phyloP scores from a whole-genome alignment of 2,797 vertebrate genomes.

The Huso huso region DNA sequence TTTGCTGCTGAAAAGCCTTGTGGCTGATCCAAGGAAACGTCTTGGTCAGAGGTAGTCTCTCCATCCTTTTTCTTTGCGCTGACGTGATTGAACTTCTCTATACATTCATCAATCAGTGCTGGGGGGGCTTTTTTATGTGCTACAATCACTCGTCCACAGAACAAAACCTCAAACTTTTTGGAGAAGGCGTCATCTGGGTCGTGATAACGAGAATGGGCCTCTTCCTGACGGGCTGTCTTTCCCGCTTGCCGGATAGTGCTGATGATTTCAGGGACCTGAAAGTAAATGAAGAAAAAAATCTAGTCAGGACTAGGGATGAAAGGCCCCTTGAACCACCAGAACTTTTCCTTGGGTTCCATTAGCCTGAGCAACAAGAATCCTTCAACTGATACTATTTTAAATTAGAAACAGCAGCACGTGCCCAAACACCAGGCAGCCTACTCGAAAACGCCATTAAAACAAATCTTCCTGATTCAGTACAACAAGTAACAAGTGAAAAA shows the following conservation, averaged over 20 bases:
- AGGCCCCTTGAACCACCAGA: no score
- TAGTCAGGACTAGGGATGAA: no score
- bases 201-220: slow-evolving; percentile 50
- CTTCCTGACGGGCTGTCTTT: slow-evolving; percentile 83
- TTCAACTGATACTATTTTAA: no score
- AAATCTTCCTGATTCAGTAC: no score
- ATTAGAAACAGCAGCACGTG: no score
- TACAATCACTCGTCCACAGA: slow-evolving; percentile 85
- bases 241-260: slow-evolving; percentile 86
- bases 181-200: slow-evolving; percentile 73
- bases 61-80: slow-evolving; percentile 37
- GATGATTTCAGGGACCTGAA: slow-evolving; percentile 94
- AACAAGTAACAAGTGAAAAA: no score
- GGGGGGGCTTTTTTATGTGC: slow-evolving; percentile 91
- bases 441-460: no score
- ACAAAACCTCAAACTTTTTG: slow-evolving; percentile 93
- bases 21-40: slow-evolving; percentile 7
- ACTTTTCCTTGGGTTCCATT: no score
- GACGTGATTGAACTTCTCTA: slow-evolving; percentile 82
- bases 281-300: no score
- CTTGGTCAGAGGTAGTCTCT: slow-evolving; percentile 9
- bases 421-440: no score
- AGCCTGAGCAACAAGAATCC: no score
- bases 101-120: slow-evolving; percentile 91
- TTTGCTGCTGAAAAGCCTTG: slow-evolving; percentile 37